phyloP scores from a whole-genome alignment of 2,888 invertebrate genomes.

The Xylota sylvarum region DNA sequence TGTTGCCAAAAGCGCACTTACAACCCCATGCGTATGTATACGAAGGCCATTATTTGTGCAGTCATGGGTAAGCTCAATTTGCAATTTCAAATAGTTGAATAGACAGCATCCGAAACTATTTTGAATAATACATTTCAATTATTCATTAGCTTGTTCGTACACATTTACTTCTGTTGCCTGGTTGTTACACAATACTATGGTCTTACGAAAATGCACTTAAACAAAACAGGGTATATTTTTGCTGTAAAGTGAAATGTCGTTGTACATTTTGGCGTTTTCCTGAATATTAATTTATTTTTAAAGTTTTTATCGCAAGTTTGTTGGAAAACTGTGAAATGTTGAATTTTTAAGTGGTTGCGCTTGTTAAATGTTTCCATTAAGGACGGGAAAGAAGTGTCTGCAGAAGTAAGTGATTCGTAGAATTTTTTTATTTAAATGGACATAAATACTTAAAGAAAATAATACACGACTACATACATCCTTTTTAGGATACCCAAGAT shows the following conservation, averaged over 20 bases:
- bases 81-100: neutral
- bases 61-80: neutral
- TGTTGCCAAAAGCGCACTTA: neutral
- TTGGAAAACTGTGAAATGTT: neutral
- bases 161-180: neutral
- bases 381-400: too few relatives aligned
- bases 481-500: too few relatives aligned
- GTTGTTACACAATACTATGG: neutral
- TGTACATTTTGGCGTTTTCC: neutral
- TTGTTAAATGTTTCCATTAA: too few relatives aligned
- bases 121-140: conserved; percentile 25
- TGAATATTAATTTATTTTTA: neutral
- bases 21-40: neutral
- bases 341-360: neutral
- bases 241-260: neutral
- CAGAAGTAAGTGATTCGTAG: too few relatives aligned
- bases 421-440: too few relatives aligned
- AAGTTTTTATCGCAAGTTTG: neutral
- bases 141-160: conserved; percentile 15
- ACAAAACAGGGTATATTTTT: neutral
- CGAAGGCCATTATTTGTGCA: neutral
- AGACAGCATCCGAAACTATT: neutral
- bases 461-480: too few relatives aligned
- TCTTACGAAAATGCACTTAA: neutral
- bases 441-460: too few relatives aligned